Conservation (phyloP, 2,113 vertebrate species). For the Talpa occidentalis region DNA sequence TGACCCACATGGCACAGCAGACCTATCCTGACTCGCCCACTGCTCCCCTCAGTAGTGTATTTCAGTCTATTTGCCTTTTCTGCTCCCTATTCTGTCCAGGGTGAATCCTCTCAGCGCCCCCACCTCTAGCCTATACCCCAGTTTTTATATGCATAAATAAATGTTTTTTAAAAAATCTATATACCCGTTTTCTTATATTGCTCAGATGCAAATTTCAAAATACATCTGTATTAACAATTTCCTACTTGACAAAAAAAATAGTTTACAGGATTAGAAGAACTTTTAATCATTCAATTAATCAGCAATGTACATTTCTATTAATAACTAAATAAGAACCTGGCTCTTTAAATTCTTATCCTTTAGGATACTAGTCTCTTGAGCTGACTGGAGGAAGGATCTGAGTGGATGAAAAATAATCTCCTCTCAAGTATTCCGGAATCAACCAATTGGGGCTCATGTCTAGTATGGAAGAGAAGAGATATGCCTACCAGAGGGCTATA, state of each 20-base stretch:
- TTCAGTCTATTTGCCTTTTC: too few relatives aligned
- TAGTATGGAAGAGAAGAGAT: neutral
- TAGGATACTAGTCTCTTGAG: neutral
- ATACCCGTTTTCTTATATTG: neutral
- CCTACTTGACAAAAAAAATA: neutral
- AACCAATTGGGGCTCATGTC: neutral
- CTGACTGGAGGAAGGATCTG: neutral
- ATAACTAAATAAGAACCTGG: neutral
- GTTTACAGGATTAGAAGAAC: neutral
- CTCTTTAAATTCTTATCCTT: too few relatives aligned
- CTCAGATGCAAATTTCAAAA: neutral
- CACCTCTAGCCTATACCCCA: too few relatives aligned
- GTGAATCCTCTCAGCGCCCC: too few relatives aligned
- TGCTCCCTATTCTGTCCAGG: too few relatives aligned
- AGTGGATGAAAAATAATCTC: neutral
- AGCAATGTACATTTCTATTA: neutral
- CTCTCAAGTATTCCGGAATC: neutral
- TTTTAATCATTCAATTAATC: neutral
- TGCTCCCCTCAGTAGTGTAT: too few relatives aligned
- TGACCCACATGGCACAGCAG: too few relatives aligned
- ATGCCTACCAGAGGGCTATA: neutral
- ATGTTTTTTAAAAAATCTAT: too few relatives aligned
- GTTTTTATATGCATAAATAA: too few relatives aligned
- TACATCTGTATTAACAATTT: neutral
- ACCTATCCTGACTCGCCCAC: too few relatives aligned